Evolutionary conservation across 2,797 vertebrate genomes (phyloP).

Genomic region (Karalla daura): DNA sequence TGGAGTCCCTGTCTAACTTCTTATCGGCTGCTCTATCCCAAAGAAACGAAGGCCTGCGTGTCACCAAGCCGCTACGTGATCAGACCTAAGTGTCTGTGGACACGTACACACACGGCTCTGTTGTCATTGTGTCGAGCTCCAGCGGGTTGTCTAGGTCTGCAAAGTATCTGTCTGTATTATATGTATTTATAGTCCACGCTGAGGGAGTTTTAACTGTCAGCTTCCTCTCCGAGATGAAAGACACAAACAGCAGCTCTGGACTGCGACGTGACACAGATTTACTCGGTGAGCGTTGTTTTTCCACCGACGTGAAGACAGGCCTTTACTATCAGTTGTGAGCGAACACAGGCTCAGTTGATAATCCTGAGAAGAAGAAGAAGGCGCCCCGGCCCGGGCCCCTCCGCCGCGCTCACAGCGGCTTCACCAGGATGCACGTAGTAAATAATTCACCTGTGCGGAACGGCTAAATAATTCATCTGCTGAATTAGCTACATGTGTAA

Average conservation of each 20-base stretch:
- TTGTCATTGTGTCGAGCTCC: constrained; percentile 45
- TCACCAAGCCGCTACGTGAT: constrained; percentile 41
- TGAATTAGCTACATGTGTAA: constrained; percentile 61
- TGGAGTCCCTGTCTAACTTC: constrained; percentile 29
- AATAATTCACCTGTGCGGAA: constrained; percentile 77
- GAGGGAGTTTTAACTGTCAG: constrained; percentile 57
- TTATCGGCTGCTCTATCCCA: constrained; percentile 49
- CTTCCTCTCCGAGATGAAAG: constrained; percentile 71
- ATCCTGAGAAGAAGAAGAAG: constrained; percentile 29
- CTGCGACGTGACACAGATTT: constrained; percentile 62
- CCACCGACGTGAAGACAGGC: constrained; percentile 36
- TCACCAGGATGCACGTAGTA: constrained; percentile 47
- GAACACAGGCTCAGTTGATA: constrained; percentile 36
- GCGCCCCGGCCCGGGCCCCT: constrained; percentile 1
- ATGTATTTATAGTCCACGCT: constrained; percentile 42
- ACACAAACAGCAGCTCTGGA: constrained; percentile 49
- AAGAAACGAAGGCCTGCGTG: constrained; percentile 25
- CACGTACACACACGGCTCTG: constrained; percentile 22
- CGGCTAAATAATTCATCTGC: constrained; percentile 76
- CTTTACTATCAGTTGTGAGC: constrained; percentile 36
- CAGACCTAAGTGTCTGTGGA: constrained; percentile 19
- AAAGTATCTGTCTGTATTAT: too few relatives aligned
- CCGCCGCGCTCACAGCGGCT: constrained; percentile 27
- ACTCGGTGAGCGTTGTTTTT: constrained; percentile 53
- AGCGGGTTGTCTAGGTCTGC: constrained; percentile 42